Conservation (phyloP, 2,113 vertebrate genomes). For the Leptobrachium ailaonicum region DNA sequence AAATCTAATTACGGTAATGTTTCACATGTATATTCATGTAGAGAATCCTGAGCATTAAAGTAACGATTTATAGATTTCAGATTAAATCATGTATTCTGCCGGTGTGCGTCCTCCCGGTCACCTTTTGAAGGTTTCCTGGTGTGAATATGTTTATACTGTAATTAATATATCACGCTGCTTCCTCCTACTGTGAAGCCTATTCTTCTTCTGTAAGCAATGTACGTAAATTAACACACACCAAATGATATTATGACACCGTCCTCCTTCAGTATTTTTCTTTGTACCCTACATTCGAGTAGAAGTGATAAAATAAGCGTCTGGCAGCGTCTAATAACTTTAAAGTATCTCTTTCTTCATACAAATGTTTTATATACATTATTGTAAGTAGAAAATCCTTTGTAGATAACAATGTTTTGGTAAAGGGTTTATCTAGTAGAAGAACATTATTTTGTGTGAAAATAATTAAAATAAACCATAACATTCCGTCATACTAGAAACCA, state of each 20-base stretch:
- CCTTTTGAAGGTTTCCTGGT: slow-evolving; percentile 7
- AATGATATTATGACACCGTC: slow-evolving; percentile 15
- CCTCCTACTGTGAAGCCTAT: slow-evolving; percentile 12
- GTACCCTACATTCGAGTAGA: slow-evolving; percentile 12
- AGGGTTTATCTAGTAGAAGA: too few relatives aligned
- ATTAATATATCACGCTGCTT: slow-evolving; percentile 26
- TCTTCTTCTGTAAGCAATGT: slow-evolving; percentile 2
- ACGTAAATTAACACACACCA: slow-evolving; percentile 11
- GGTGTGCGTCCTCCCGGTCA: slow-evolving; percentile 1
- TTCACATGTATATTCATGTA: too few relatives aligned
- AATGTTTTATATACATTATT: not conserved
- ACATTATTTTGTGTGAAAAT: too few relatives aligned
- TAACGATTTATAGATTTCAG: not conserved
- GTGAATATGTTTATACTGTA: slow-evolving; percentile 8
- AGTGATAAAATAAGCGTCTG: not conserved
- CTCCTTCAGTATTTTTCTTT: slow-evolving; percentile 16
- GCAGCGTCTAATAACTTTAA: not conserved
- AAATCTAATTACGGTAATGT: too few relatives aligned
- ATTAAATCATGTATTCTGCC: not conserved
- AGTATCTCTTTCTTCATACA: not conserved
- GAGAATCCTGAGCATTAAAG: too few relatives aligned
- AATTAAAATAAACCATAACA: too few relatives aligned
- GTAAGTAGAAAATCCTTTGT: not conserved
- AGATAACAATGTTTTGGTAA: not conserved
- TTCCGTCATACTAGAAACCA: too few relatives aligned